Conservation (phyloP, 1,140 invertebrate species). For the Drosophila ercepeae region DNA sequence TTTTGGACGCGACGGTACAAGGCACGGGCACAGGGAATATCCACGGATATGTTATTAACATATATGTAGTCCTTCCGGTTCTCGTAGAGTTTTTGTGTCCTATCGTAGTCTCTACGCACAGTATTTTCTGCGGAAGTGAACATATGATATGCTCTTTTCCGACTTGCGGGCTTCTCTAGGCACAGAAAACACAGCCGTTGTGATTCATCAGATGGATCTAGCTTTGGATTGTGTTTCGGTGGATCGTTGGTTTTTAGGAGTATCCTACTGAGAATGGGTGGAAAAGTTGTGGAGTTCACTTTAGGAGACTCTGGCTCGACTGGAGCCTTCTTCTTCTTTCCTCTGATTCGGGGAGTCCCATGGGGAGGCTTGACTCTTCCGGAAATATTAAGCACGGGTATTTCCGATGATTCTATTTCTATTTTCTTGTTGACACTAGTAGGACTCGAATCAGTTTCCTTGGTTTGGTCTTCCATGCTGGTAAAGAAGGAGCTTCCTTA, state of each 20-base stretch:
- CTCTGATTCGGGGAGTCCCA: conserved; percentile 1
- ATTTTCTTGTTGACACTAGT: neutral
- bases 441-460: neutral
- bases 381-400: conserved; percentile 20
- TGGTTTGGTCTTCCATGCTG: conserved; percentile 2
- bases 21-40: conserved; percentile 11
- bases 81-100: conserved; percentile 12
- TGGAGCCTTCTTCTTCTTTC: conserved; percentile 23
- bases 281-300: conserved; percentile 11
- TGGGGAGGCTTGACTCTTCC: neutral
- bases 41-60: conserved; percentile 24
- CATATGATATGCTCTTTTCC: conserved; percentile 31
- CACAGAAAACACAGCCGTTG: conserved; percentile 34
- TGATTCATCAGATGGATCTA: neutral
- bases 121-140: conserved; percentile 9
- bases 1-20: conserved; percentile 19
- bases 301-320: neutral
- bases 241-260: conserved; percentile 15
- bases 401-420: neutral
- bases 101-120: conserved; percentile 1
- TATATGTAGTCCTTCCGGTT: conserved; percentile 16
- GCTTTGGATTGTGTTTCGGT: neutral
- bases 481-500: neutral
- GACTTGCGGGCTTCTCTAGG: conserved; percentile 14
- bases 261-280: conserved; percentile 26